Base-by-base conservation (phyloP, 2,888 invertebrate species). In the Drosophila buzzatii region DNA sequence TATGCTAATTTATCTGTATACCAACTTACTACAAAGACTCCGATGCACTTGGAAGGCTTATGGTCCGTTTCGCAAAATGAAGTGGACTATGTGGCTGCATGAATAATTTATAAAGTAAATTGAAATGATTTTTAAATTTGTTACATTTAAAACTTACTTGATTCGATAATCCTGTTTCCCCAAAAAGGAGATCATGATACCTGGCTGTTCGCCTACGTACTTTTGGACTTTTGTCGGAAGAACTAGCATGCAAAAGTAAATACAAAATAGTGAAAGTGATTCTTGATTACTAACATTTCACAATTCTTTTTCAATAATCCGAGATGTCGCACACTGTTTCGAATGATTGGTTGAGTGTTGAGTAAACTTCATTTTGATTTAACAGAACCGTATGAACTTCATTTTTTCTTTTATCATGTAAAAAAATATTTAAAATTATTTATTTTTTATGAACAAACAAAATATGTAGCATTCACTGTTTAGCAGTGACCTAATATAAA, bases 171-270 rank as follows among this genome's bases (percentile, higher is more conserved):
- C 42, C 67, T 10, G 61, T 49, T 56, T 79, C 77, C 41, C 95
- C 95, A 87, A 95, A 96, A 44, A 97, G 93, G 76, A 97, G 93
- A 90, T 97, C 96, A 78, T 96, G 95, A 0, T 96, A 95, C 63
- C 95, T 94, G 8, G 96, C 95, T 8, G 96, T 96, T 74, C 95
- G 93, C 84, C 95, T 93, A 52, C 96, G 93, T 39, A 95, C 94
- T 93, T 96, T 96, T 31, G 75, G 65, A 64, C 71, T 77, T 44
- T 81, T 85, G 10, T 83, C 82, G 52, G 68, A 57, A 20, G 66
- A 69, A 42, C 83, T 84, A 45, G 58, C 5, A 61, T 64, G 52
- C 9, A 66, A 41, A 70, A 18, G 63, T n/a, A 67, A 49, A 53
- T 53, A 27, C 69, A 74, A 66, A 49, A 47, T 37, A n/a, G 47